A percentile compares a stretch with the other conserved stretches of the same genome.
Conservation (phyloP, 1,140 invertebrate genomes). For the Phymastichus coffea region DNA sequence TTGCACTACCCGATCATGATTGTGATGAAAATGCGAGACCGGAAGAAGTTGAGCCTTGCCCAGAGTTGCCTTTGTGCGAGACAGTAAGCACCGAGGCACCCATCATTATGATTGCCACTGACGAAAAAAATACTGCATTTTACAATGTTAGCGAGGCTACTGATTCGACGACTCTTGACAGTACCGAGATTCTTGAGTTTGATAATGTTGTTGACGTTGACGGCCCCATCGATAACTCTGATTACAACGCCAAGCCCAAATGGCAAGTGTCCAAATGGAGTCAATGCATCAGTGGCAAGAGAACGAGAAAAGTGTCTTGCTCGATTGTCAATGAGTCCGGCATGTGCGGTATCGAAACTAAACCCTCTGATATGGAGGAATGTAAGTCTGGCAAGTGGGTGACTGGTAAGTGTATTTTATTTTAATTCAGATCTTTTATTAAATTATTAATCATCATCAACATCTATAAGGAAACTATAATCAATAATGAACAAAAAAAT, state of each 20-base stretch:
- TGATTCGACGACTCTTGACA: background rate
- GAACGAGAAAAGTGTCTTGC: slow-evolving; percentile 42
- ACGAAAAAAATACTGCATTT: slow-evolving; percentile 41
- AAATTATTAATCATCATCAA: too few species aligned
- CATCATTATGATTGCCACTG: slow-evolving; percentile 38
- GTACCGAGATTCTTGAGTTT: slow-evolving; percentile 45
- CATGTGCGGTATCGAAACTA: slow-evolving; percentile 36
- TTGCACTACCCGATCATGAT: slow-evolving; percentile 69
- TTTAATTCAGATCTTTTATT: too few species aligned
- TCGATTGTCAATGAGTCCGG: slow-evolving; percentile 32
- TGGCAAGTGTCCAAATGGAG: slow-evolving; percentile 48
- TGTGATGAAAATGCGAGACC: slow-evolving; percentile 63
- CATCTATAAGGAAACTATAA: too few species aligned
- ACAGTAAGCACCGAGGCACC: slow-evolving; percentile 35
- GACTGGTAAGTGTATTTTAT: slow-evolving; percentile 36
- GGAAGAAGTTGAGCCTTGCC: slow-evolving; percentile 64
- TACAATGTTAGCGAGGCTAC: slow-evolving; percentile 39
- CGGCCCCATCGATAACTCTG: slow-evolving; percentile 34
- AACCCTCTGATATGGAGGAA: slow-evolving; percentile 34
- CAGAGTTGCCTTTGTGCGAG: slow-evolving; percentile 60
- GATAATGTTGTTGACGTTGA: slow-evolving; percentile 48
- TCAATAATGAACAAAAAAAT: too few species aligned
- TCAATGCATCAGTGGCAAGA: slow-evolving; percentile 37
- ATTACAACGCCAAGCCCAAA: slow-evolving; percentile 44
- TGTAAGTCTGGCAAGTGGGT: slow-evolving; percentile 45